Evolutionary conservation across 2,888 invertebrate species (phyloP).

Genomic region (Nemurella pictetii): DNA sequence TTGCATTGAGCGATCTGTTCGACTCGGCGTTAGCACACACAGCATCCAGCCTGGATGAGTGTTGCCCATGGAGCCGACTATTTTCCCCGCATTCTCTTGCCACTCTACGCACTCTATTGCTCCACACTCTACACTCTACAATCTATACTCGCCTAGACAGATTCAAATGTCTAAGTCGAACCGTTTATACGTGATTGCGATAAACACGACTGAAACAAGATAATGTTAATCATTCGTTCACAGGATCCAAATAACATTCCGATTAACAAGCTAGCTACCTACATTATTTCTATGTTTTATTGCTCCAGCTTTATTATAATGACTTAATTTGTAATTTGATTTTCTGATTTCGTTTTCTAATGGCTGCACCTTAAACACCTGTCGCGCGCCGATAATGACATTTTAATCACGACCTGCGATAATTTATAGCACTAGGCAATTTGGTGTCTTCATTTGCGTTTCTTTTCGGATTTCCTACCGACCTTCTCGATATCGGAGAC

Average conservation of each 20-base stretch:
- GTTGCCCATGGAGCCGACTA: neutral
- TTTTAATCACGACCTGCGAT: neutral
- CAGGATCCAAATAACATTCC: neutral
- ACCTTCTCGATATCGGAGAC: neutral
- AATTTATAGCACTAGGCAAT: neutral
- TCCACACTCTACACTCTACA: neutral
- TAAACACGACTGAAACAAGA: neutral
- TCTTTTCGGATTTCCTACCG: neutral
- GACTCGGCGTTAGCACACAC: too few relatives aligned
- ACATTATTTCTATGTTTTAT: neutral
- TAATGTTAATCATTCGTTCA: neutral
- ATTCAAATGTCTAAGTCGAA: neutral
- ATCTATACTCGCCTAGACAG: neutral
- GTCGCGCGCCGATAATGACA: neutral
- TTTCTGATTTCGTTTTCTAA: neutral
- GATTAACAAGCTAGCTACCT: neutral
- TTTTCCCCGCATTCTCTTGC: neutral
- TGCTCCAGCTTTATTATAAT: neutral
- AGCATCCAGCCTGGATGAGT: too few relatives aligned
- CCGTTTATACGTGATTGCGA: slow-evolving; percentile 3
- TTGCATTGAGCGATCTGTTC: neutral
- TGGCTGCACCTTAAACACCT: neutral
- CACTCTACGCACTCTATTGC: neutral
- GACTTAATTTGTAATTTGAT: neutral
- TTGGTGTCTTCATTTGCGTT: neutral